phyloP scores from a whole-genome alignment of 2,888 invertebrate genomes.

The Hydrotaea diabolus region DNA sequence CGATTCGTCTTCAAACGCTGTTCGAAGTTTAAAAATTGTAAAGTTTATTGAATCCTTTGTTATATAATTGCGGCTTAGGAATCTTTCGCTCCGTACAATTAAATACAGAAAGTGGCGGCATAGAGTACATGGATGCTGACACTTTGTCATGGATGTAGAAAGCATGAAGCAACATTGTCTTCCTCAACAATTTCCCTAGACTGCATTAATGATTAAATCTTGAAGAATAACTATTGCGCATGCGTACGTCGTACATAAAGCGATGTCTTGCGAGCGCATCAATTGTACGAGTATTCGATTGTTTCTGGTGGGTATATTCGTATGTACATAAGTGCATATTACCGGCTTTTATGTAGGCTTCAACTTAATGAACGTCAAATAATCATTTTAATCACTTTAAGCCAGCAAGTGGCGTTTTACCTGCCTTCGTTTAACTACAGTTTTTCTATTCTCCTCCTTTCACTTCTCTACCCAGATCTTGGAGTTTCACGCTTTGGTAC shows the following conservation, averaged over 20 bases:
- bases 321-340: constrained; percentile 48
- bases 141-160: constrained; percentile 29
- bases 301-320: constrained; percentile 1
- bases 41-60: too few relatives aligned
- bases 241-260: neutral
- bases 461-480: neutral
- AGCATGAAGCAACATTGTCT: neutral
- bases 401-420: constrained; percentile 55
- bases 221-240: neutral
- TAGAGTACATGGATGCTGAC: constrained; percentile 26
- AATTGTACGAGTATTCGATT: neutral
- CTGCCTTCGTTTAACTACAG: constrained; percentile 24
- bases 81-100: neutral
- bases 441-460: neutral
- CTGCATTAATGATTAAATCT: constrained; percentile 49
- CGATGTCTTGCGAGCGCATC: neutral
- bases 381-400: constrained; percentile 74
- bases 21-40: too few relatives aligned
- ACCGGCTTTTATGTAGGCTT: constrained; percentile 58
- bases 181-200: neutral
- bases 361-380: constrained; percentile 76
- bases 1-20: too few relatives aligned
- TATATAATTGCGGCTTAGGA: neutral
- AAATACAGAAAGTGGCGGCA: constrained; percentile 24
- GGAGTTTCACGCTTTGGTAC: neutral